phyloP scores from a whole-genome alignment of 1,140 invertebrate genomes.

The Anadara kagoshimensis region DNA sequence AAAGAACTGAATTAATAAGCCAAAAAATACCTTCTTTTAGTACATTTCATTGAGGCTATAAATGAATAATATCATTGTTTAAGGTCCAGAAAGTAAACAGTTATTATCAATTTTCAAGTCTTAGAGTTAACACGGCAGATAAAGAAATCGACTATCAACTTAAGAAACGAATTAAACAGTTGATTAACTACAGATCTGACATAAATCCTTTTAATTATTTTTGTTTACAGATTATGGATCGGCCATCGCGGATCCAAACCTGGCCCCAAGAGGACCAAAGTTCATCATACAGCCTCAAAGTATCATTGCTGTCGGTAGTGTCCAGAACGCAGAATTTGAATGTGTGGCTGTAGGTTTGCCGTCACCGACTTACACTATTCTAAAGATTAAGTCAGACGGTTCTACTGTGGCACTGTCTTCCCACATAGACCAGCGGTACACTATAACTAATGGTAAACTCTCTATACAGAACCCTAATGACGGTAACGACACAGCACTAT shows the following conservation, averaged over 20 bases:
- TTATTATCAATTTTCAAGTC: too few relatives aligned
- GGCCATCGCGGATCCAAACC: slow-evolving; percentile 32
- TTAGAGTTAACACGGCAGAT: too few relatives aligned
- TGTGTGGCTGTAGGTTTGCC: slow-evolving; percentile 94
- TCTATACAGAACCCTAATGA: slow-evolving; percentile 88
- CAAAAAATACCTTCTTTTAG: too few relatives aligned
- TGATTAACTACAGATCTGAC: too few relatives aligned
- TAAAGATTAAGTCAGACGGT: slow-evolving; percentile 73
- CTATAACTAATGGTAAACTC: slow-evolving; percentile 91
- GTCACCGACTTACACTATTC: slow-evolving; percentile 85
- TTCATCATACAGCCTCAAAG: slow-evolving; percentile 45
- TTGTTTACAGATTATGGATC: slow-evolving; percentile 46
- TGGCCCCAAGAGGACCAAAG: slow-evolving; percentile 39
- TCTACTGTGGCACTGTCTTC: slow-evolving; percentile 29
- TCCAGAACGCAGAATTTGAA: slow-evolving; percentile 59
- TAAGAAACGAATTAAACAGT: too few relatives aligned
- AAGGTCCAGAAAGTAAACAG: too few relatives aligned
- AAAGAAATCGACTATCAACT: too few relatives aligned
- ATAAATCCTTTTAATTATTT: too few relatives aligned
- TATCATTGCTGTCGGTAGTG: slow-evolving; percentile 33
- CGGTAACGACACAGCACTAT: slow-evolving; percentile 86
- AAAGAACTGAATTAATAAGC: too few relatives aligned
- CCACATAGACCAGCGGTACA: slow-evolving; percentile 81
- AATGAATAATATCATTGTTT: too few relatives aligned
- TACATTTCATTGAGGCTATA: too few relatives aligned